A percentile compares a stretch with the other conserved stretches of the same genome.
phyloP scores from a whole-genome alignment of 1,140 invertebrate genomes.

The Drosophila lacteicornis region DNA sequence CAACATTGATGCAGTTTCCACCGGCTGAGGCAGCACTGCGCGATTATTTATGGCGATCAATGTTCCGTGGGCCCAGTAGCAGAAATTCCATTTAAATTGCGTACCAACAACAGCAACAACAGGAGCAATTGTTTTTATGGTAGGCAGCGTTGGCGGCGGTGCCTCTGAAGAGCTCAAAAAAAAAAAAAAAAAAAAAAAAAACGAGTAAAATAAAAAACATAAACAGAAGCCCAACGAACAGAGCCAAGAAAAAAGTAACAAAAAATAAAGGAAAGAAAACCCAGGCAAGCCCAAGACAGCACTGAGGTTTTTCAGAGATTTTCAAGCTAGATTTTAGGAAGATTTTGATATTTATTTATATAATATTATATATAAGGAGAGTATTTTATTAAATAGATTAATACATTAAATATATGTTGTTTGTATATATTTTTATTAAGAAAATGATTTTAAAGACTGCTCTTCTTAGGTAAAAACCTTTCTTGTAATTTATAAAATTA shows the following conservation, averaged over 20 bases:
- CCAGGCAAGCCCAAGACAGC: not conserved
- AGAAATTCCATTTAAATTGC: slow-evolving; percentile 83
- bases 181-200: slow-evolving; percentile 33
- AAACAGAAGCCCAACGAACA: slow-evolving; percentile 20
- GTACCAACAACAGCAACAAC: slow-evolving; percentile 62
- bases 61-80: slow-evolving; percentile 73
- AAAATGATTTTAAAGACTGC: no score
- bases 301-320: slow-evolving; percentile 18
- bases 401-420: no score
- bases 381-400: no score
- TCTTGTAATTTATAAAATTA: no score
- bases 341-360: no score
- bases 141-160: slow-evolving; percentile 74
- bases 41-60: slow-evolving; percentile 82
- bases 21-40: slow-evolving; percentile 43
- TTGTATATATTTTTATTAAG: no score
- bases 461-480: no score
- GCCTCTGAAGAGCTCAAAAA: slow-evolving; percentile 63
- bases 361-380: no score
- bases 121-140: slow-evolving; percentile 73
- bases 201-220: not conserved
- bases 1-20: slow-evolving; percentile 64
- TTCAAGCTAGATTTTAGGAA: not conserved
- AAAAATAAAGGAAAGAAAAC: slow-evolving; percentile 2
- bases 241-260: slow-evolving; percentile 4